phyloP scores from a whole-genome alignment of 2,888 invertebrate species.

The Apodemia zela region DNA sequence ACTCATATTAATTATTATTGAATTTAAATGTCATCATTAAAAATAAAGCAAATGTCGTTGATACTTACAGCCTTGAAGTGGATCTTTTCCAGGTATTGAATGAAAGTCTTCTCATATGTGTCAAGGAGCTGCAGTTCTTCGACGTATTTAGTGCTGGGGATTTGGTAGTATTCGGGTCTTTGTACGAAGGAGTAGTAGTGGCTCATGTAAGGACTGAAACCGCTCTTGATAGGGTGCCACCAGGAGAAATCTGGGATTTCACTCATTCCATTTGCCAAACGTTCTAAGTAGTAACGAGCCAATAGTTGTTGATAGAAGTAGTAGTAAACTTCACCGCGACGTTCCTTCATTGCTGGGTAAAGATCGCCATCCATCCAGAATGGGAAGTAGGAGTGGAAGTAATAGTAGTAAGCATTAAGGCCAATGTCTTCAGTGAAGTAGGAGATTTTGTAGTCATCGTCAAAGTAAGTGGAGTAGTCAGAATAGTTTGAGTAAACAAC shows the following conservation, averaged over 20 bases:
- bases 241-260: constrained; percentile 82
- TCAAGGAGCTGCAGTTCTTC: constrained; percentile 79
- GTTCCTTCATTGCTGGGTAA: constrained; percentile 68
- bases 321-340: constrained; percentile 84
- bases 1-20: constrained; percentile 4
- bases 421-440: constrained; percentile 87
- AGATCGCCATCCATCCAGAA: constrained; percentile 82
- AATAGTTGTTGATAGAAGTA: constrained; percentile 84
- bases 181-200: constrained; percentile 42
- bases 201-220: constrained; percentile 42
- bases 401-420: constrained; percentile 84
- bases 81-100: constrained; percentile 74
- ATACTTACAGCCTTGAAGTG: constrained; percentile 81
- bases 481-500: constrained; percentile 81
- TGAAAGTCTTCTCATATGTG: constrained; percentile 77
- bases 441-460: constrained; percentile 79
- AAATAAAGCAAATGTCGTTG: not conserved
- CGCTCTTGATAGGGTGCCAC: constrained; percentile 78
- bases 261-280: constrained; percentile 82
- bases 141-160: constrained; percentile 68
- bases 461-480: constrained; percentile 67
- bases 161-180: constrained; percentile 74
- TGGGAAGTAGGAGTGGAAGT: constrained; percentile 81
- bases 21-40: not conserved
- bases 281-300: constrained; percentile 85